Percentiles rank a stretch among this genome's conserved stretches.
phyloP scores from a whole-genome alignment of 1,140 invertebrate species.

The Sinella curviseta region DNA sequence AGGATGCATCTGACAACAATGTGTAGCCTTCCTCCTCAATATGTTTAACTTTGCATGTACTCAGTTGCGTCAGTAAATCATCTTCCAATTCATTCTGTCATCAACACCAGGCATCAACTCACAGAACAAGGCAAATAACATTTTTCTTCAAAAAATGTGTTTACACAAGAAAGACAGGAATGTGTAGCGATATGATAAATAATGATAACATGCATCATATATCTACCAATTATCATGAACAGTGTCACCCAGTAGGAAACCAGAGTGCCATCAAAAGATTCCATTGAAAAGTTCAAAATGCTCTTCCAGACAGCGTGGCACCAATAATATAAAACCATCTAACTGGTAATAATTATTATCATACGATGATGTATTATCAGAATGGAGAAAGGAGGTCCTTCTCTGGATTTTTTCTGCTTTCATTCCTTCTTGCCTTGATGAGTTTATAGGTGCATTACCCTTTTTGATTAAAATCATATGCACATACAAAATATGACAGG shows the following conservation, averaged over 20 bases:
- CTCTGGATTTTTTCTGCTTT: no score
- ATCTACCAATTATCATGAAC: background rate
- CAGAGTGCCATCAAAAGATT: background rate
- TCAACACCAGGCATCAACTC: background rate
- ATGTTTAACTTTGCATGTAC: background rate
- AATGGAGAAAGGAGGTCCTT: no score
- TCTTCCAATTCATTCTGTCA: no score
- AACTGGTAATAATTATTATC: background rate
- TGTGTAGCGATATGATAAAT: background rate
- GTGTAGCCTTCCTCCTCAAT: background rate
- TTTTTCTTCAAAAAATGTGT: background rate
- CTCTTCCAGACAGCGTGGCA: conserved; percentile 42
- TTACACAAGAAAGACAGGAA: background rate
- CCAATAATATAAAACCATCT: conserved; percentile 7
- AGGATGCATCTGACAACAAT: background rate
- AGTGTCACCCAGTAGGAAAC: background rate
- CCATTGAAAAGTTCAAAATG: conserved; percentile 1
- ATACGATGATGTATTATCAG: background rate
- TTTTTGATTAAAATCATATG: background rate
- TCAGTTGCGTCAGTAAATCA: background rate
- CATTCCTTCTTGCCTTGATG: background rate
- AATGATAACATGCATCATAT: background rate
- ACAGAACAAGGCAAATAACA: no score
- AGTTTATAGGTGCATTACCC: background rate
- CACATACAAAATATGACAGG: background rate